phyloP scores from a whole-genome alignment of 2,797 vertebrate species.

The Siniperca undulata region DNA sequence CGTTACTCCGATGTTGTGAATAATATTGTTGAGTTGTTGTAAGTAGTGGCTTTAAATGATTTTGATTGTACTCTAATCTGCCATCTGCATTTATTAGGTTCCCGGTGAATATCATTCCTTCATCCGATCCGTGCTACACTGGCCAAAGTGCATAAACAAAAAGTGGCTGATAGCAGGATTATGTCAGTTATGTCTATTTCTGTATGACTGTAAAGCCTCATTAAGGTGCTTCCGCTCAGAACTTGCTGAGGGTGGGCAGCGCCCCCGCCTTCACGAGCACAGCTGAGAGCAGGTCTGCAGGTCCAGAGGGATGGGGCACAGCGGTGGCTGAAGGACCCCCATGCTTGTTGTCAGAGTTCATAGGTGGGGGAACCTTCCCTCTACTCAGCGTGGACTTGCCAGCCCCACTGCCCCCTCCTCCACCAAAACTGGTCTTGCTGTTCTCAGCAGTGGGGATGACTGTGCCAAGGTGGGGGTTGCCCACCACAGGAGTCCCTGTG shows the following conservation, averaged over 20 bases:
- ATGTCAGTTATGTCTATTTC: slow-evolving; percentile 31
- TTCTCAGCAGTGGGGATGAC: slow-evolving; percentile 83
- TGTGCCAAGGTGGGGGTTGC: slow-evolving; percentile 74
- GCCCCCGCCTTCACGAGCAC: slow-evolving; percentile 86
- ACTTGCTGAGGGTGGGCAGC: slow-evolving; percentile 81
- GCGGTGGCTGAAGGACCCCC: slow-evolving; percentile 65
- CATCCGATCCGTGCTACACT: slow-evolving; percentile 20
- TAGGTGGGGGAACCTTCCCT: slow-evolving; percentile 66
- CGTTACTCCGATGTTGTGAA: slow-evolving; percentile 2
- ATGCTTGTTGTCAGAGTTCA: slow-evolving; percentile 75
- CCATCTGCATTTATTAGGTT: slow-evolving; percentile 6
- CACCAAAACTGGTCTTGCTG: slow-evolving; percentile 83
- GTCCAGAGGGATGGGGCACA: slow-evolving; percentile 72
- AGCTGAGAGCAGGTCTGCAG: slow-evolving; percentile 84
- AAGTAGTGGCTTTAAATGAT: slow-evolving; percentile 67
- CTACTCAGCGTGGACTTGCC: slow-evolving; percentile 64
- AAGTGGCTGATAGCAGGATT: slow-evolving; percentile 61
- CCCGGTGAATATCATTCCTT: slow-evolving; percentile 3
- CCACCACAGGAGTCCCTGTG: slow-evolving; percentile 44
- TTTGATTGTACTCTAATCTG: slow-evolving; percentile 27
- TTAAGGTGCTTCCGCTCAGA: slow-evolving; percentile 69
- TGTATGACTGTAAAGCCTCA: slow-evolving; percentile 6
- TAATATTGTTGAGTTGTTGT: slow-evolving; percentile 13
- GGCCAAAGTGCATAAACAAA: slow-evolving; percentile 57
- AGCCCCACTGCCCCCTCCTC: slow-evolving; percentile 61